phyloP scores from a whole-genome alignment of 2,888 invertebrate genomes.

The Cataglyphis rosenhaueri region DNA sequence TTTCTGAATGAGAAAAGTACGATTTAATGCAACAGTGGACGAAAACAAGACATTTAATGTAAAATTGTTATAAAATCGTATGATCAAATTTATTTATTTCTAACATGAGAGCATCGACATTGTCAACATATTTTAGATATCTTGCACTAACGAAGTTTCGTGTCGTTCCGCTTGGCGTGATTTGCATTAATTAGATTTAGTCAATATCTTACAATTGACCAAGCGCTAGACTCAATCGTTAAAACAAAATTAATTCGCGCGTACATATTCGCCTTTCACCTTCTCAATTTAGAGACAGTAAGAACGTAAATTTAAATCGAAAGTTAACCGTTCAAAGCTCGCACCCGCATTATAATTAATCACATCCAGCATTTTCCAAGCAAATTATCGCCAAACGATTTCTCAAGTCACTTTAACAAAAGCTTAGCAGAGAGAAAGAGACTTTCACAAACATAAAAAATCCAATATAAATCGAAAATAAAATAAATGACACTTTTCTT shows the following conservation, averaged over 20 bases:
- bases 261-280: slow-evolving; percentile 37
- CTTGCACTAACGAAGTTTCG: background rate
- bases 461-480: background rate
- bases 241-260: slow-evolving; percentile 14
- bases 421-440: background rate
- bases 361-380: background rate
- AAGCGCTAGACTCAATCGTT: background rate
- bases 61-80: slow-evolving; percentile 8
- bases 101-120: background rate
- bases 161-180: background rate
- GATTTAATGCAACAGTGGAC: background rate
- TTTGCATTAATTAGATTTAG: slow-evolving; percentile 45
- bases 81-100: background rate
- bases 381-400: background rate
- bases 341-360: slow-evolving; percentile 23
- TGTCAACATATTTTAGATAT: background rate
- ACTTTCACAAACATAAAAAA: background rate
- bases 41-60: slow-evolving; percentile 20
- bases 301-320: slow-evolving; percentile 17
- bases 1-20: background rate
- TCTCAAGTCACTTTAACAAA: background rate
- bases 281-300: slow-evolving; percentile 12
- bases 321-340: background rate
- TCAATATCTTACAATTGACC: background rate
- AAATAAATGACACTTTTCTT: background rate